Percentiles rank a stretch among this genome's conserved stretches.
These are phyloP conservation scores for Chrysochloris asiatica DNA, from an alignment of 2,113 vertebrate species.

Conservation along the genomic window DNA sequence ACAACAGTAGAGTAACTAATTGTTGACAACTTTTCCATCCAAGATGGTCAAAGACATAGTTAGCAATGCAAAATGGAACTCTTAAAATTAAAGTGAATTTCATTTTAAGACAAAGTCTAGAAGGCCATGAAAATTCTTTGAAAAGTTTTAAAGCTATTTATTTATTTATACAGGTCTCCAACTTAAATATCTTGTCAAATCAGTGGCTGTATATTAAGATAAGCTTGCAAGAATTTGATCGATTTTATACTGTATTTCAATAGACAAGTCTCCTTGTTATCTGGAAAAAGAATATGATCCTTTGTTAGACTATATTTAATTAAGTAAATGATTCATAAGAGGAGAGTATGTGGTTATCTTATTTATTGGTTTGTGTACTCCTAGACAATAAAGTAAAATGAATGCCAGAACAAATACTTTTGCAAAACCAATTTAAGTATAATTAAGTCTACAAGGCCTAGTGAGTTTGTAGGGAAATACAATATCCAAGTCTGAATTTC, in stretches of 20 bases:
- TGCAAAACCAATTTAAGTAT: not conserved
- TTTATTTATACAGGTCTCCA: slow-evolving; percentile 6
- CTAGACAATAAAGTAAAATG: slow-evolving; percentile 16
- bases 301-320: slow-evolving; percentile 6
- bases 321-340: not conserved
- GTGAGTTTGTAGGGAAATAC: not conserved
- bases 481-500: not conserved
- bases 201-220: not conserved
- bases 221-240: not conserved
- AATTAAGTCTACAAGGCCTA: not conserved
- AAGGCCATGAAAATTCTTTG: slow-evolving; percentile 8
- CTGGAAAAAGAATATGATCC: not conserved
- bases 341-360: not conserved
- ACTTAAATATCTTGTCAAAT: not conserved
- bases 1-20: too few relatives aligned
- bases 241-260: slow-evolving; percentile 1
- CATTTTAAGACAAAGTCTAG: not conserved
- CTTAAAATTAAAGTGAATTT: not conserved
- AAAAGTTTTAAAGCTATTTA: not conserved
- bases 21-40: not conserved
- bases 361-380: not conserved
- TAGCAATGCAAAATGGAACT: not conserved
- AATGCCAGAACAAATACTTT: not conserved
- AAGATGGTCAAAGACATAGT: not conserved
- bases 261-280: not conserved